Evolutionary conservation across 2,113 vertebrate species (phyloP).

Genomic region (Atrichornis clamosus): DNA sequence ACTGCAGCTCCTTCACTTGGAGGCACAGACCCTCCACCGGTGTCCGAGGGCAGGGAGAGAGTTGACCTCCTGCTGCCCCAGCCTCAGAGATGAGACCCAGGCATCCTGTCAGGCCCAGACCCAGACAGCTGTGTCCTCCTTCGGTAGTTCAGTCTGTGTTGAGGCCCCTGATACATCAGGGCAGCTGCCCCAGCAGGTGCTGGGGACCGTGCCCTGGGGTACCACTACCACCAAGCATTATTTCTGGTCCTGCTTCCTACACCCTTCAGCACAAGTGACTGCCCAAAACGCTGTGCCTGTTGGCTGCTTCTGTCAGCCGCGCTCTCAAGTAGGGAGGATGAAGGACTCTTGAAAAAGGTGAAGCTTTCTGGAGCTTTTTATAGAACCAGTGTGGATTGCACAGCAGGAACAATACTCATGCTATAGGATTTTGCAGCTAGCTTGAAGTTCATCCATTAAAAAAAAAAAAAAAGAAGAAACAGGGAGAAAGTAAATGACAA

Average conservation of each 20-base stretch:
- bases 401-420: neutral
- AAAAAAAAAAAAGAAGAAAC: neutral
- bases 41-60: fast-evolving
- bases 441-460: neutral
- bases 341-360: neutral
- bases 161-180: fast-evolving
- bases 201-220: neutral
- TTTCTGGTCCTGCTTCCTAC: neutral
- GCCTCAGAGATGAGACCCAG: neutral
- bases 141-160: neutral
- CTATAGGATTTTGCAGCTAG: neutral
- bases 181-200: neutral
- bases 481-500: neutral
- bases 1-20: neutral
- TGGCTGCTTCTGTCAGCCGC: neutral
- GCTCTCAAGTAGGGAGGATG: neutral
- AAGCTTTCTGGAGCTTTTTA: neutral
- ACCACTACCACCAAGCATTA: neutral
- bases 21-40: neutral
- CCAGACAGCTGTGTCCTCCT: neutral
- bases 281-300: neutral
- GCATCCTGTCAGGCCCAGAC: neutral
- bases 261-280: neutral
- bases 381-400: neutral
- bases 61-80: neutral